Evolutionary conservation across 2,797 vertebrate species (phyloP), one percentile per base, ranked within the genome.

Genomic region (Enteromius fasciolatus): DNA sequence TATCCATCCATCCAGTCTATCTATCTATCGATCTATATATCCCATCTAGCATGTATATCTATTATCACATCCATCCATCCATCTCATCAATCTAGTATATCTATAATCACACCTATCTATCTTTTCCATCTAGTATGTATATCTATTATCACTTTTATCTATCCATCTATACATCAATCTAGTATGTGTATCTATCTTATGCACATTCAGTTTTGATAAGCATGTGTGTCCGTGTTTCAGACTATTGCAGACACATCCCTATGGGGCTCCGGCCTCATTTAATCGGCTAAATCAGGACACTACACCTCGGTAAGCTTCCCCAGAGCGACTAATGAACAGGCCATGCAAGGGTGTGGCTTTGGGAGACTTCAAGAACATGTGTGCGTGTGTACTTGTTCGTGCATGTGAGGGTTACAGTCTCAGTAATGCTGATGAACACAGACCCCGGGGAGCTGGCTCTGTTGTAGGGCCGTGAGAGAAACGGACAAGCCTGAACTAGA

Each of bases 211-310:
- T 54, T 74, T 15, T n/a, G 31, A 75, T 17, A 41, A 41, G 9
- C 3, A 59, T 57, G 23, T 31, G 44, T 14, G 67, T 33, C 74
- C 50, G 11, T 73, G 70, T 83, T 78, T 52, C 41, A 63, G 54
- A 70, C 80, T 83, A 86, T 68, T 81, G 83, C 54, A 39, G 70
- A 81, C 54, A 77, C 4, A 3, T 9, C 84, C 78, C 86, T 78
- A 50, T 17, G 31, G 81, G 82, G 18, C 72, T 70, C 46, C 10
- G 25, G 74, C 83, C 86, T 87, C 66, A 81, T 86, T 86, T 87
- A 80, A 79, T 77, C 33, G 52, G 66, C 80, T 82, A 83, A 87
- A 87, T 83, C 75, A 83, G 78, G 83, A 83, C 78, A 85, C 39
- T 3, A 39, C 64, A 79, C 66, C 80, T 85, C 44, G 48, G 33